These are phyloP conservation scores for Nymphicus hollandicus DNA, from an alignment of 2,113 vertebrate genomes.

Conservation along the genomic window DNA sequence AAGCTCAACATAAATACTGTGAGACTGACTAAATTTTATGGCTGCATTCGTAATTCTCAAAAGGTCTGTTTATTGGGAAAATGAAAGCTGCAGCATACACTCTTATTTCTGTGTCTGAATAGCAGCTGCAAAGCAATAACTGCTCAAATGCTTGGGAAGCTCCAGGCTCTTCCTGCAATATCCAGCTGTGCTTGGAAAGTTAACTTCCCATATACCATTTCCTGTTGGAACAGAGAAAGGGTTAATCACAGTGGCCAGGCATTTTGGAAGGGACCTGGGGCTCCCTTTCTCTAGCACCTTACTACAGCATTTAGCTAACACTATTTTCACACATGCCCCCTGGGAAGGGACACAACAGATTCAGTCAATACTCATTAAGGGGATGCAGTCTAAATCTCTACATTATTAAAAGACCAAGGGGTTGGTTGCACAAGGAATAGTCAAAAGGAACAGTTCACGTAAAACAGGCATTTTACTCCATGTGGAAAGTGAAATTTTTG, in stretches of 20 bases:
- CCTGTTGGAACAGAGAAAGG: background rate
- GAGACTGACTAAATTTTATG: background rate
- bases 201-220: background rate
- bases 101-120: background rate
- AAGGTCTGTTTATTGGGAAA: background rate
- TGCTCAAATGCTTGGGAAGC: background rate
- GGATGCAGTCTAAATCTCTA: background rate
- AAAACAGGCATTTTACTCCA: background rate
- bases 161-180: background rate
- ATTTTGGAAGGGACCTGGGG: background rate
- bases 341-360: background rate
- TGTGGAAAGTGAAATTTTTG: background rate
- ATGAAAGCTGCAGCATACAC: background rate
- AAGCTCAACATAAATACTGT: background rate
- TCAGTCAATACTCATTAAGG: background rate
- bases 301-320: background rate
- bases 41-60: background rate
- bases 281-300: background rate
- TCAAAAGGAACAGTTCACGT: background rate
- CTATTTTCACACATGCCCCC: background rate
- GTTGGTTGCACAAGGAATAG: background rate
- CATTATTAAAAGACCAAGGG: background rate
- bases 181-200: background rate
- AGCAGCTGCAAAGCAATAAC: background rate
- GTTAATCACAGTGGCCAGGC: background rate